Percentiles rank a stretch among this genome's conserved stretches.
phyloP scores from a whole-genome alignment of 2,888 invertebrate species.

The Hydraecia micacea region DNA sequence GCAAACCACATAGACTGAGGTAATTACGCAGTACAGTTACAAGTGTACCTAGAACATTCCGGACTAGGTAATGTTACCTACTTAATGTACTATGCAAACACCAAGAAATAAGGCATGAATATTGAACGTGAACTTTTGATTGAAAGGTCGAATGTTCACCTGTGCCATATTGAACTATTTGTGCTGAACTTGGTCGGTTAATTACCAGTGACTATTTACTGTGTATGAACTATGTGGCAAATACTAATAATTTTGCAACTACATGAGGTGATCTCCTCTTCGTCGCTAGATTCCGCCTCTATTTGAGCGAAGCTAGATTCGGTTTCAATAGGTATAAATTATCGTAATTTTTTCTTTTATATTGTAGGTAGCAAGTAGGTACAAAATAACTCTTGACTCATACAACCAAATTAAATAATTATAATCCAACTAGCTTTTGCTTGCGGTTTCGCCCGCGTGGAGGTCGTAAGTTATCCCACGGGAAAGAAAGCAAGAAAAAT shows the following conservation, averaged over 20 bases:
- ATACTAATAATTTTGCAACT: neutral
- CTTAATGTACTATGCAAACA: constrained; percentile 9
- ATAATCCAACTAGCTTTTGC: too few species aligned
- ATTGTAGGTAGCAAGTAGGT: neutral
- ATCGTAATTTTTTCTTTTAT: too few species aligned
- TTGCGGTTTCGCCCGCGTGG: too few species aligned
- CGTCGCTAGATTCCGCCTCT: too few species aligned
- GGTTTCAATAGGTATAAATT: neutral
- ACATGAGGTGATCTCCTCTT: too few species aligned
- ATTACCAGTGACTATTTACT: neutral
- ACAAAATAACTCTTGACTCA: neutral
- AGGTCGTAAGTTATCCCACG: too few species aligned
- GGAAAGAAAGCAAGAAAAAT: too few species aligned
- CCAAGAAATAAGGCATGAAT: constrained; percentile 31
- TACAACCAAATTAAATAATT: too few species aligned
- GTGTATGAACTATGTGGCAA: neutral
- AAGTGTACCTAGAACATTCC: constrained; percentile 18
- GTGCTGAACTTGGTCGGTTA: constrained; percentile 17
- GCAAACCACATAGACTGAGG: neutral
- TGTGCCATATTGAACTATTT: constrained; percentile 18
- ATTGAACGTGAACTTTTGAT: constrained; percentile 26
- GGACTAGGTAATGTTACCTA: constrained; percentile 1
- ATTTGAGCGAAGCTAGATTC: neutral
- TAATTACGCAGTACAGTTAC: constrained; percentile 12
- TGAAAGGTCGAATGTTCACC: constrained; percentile 30